phyloP scores from a whole-genome alignment of 2,888 invertebrate species.

The Drosophila multiciliata region DNA sequence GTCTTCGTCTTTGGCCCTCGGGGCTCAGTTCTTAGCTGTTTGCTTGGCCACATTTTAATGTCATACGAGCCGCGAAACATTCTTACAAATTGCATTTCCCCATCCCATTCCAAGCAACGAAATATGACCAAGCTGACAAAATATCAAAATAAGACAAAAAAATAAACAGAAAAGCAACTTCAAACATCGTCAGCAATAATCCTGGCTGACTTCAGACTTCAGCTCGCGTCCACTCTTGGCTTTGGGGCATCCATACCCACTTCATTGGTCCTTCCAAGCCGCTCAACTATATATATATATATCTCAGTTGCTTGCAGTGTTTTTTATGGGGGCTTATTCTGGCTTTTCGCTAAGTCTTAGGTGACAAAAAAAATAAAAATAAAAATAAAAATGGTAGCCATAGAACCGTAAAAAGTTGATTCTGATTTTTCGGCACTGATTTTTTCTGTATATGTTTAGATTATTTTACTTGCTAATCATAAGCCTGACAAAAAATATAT shows the following conservation, averaged over 20 bases:
- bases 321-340: constrained; percentile 64
- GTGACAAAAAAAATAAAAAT: constrained; percentile 20
- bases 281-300: constrained; percentile 20
- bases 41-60: constrained; percentile 47
- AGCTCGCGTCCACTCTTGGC: constrained; percentile 13
- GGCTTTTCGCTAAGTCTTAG: constrained; percentile 46
- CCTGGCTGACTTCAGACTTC: constrained; percentile 18
- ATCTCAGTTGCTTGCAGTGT: constrained; percentile 51
- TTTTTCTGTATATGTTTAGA: constrained; percentile 3
- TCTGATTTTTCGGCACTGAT: constrained; percentile 44
- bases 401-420: constrained; percentile 69
- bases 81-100: constrained; percentile 67
- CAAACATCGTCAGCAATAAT: constrained; percentile 62
- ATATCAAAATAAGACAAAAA: constrained; percentile 4
- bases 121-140: constrained; percentile 10
- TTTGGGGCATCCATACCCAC: not conserved
- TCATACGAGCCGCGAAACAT: constrained; percentile 59
- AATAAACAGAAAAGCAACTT: constrained; percentile 15
- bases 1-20: constrained; percentile 4
- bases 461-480: not conserved
- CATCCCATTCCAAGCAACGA: constrained; percentile 4
- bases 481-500: not conserved
- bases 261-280: not conserved
- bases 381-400: constrained; percentile 36
- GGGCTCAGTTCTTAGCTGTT: constrained; percentile 29